Evolutionary conservation across 1,140 invertebrate genomes (phyloP), one percentile per base, ranked within the genome.

Genomic region (Drosophila baimaii): DNA sequence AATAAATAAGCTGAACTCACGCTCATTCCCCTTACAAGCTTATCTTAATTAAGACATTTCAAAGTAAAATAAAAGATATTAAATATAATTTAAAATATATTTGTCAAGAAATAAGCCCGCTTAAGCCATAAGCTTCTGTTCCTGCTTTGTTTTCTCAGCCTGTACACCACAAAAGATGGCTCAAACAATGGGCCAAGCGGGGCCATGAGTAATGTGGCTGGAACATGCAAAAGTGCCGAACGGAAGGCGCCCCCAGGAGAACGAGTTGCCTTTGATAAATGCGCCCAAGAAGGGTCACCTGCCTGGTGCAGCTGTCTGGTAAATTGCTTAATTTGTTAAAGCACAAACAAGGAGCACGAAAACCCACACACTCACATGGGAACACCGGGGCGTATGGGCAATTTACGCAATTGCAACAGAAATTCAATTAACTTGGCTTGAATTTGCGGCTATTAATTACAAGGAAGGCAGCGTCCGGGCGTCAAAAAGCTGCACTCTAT

Each of bases 281-380:
- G 66, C 76, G 61, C 56, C 66, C 66, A 29, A 33, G 69, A 76
- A 72, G 62, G 84, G 83, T 79, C 79, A 82, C 55, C 79, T 69
- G 59, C 70, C 71, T 33, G 41, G 39, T 62, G 79, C 62, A 64
- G 68, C 66, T 79, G 47, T 33, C 71, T 75, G 70, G 59, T 62
- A 84, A 84, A 77, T 85, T 88, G 83, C 71, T 86, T 82, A 79
- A 86, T 86, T 86, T 86, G 83, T 79, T 86, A 76, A 79, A 64
- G 70, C 54, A 56, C 69, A 81, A 72, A 47, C 57, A 46, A 55
- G 41, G 70, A 29, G 35, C 55, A 44, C 51, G 8, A 27, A 56
- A 37, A 59, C 46, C 54, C 35, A 49, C 41, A 55, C 44, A 33
- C 49, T 54, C 35, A 37, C 33, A 33, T n/a, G 13, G 21, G 58